phyloP scores from a whole-genome alignment of 2,797 vertebrate species.

The Amphiprion clarkii region DNA sequence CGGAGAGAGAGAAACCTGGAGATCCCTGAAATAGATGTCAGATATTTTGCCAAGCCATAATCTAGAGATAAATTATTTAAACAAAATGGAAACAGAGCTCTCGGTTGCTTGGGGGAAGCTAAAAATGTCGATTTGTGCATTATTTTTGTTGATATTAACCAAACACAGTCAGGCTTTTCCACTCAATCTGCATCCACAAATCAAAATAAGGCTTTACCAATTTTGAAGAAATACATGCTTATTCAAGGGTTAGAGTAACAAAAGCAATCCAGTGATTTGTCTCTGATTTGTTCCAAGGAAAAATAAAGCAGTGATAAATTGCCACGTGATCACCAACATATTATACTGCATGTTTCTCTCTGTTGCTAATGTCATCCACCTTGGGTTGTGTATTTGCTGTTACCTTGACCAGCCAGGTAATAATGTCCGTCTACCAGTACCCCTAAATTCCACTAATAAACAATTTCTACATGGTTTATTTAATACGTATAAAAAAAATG shows the following conservation, averaged over 20 bases:
- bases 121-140: conserved; percentile 23
- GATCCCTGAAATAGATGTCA: conserved; percentile 50
- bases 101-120: conserved; percentile 21
- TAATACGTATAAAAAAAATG: not conserved
- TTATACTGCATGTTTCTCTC: not conserved
- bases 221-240: conserved; percentile 41
- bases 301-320: conserved; percentile 10
- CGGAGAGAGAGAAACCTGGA: conserved; percentile 26
- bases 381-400: not conserved
- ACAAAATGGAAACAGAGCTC: conserved; percentile 54
- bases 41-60: conserved; percentile 50
- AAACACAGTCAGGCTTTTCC: conserved; percentile 46
- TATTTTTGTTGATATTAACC: conserved; percentile 43
- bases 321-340: not conserved
- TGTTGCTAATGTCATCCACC: not conserved
- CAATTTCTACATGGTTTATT: conserved; percentile 16
- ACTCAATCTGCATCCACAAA: conserved; percentile 41
- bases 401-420: no score
- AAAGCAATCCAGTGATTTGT: conserved; percentile 21
- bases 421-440: no score
- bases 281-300: conserved; percentile 18
- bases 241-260: conserved; percentile 31
- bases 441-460: conserved; percentile 10
- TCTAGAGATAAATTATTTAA: conserved; percentile 61
- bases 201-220: conserved; percentile 27